Conservation (phyloP, 2,797 vertebrate species). For the Chrysocyon brachyurus region DNA sequence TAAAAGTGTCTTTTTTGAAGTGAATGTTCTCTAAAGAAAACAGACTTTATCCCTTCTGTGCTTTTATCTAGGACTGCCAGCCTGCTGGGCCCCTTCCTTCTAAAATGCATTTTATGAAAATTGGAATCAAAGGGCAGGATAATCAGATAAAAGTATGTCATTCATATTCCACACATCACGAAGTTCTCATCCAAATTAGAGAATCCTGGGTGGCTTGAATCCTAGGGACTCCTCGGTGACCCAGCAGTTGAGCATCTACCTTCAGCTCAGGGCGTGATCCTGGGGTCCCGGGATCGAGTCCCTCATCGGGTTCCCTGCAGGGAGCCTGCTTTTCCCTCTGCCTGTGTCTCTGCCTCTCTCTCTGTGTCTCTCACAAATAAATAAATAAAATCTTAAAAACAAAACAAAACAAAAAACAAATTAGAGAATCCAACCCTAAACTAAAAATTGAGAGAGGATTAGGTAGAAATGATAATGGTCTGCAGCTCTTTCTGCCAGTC, state of each 20-base stretch:
- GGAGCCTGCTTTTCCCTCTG: no score
- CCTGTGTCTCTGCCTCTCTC: no score
- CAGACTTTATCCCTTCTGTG: background rate
- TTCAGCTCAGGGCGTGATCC: no score
- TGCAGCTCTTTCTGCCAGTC: background rate
- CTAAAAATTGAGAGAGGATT: background rate
- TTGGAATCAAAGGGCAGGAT: background rate
- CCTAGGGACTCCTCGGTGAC: no score
- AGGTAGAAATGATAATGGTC: background rate
- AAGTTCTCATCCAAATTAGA: background rate
- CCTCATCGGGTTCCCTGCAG: no score
- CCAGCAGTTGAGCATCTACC: no score
- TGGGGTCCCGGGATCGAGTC: no score
- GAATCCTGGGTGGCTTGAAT: background rate
- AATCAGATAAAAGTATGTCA: slow-evolving; percentile 6
- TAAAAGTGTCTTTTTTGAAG: slow-evolving; percentile 1
- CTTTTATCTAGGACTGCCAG: slow-evolving; percentile 5
- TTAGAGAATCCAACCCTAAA: background rate
- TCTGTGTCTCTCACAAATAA: no score
- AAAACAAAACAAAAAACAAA: background rate
- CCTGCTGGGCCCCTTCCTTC: background rate
- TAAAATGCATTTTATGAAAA: slow-evolving; percentile 35
- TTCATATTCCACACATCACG: background rate
- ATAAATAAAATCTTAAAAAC: no score
- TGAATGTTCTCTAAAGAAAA: slow-evolving; percentile 44